These are phyloP conservation scores for Harpagoxenus sublaevis DNA, from an alignment of 2,888 invertebrate species.

Conservation along the genomic window DNA sequence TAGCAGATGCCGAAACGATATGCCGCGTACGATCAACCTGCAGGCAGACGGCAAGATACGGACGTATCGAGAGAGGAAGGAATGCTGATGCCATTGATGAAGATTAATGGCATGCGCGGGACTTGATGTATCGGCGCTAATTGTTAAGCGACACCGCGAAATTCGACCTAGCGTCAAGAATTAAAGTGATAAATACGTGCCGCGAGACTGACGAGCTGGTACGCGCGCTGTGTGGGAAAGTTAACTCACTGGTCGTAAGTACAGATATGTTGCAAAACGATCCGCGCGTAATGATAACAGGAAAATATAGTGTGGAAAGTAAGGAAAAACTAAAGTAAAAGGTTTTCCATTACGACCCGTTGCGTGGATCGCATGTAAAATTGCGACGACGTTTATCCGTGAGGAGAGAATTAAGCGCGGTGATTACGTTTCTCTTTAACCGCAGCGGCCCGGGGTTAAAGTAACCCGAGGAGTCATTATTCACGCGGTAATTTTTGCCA, in stretches of 20 bases:
- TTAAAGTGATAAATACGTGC: slow-evolving; percentile 52
- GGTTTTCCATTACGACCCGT: background rate
- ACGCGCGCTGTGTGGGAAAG: slow-evolving; percentile 40
- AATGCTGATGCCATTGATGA: slow-evolving; percentile 64
- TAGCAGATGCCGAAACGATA: slow-evolving; percentile 14
- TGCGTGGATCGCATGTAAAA: background rate
- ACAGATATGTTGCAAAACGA: slow-evolving; percentile 6
- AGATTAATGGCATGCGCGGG: slow-evolving; percentile 70
- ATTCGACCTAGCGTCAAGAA: slow-evolving; percentile 56
- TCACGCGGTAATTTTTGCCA: slow-evolving; percentile 12
- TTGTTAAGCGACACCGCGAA: slow-evolving; percentile 70
- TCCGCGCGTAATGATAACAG: background rate
- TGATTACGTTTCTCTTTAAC: slow-evolving; percentile 16
- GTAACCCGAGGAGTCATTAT: slow-evolving; percentile 25
- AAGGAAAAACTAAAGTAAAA: background rate
- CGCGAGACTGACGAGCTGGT: slow-evolving; percentile 12
- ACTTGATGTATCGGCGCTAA: slow-evolving; percentile 68
- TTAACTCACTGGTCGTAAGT: background rate
- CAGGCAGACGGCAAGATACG: slow-evolving; percentile 33
- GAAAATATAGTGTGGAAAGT: background rate
- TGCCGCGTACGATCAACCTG: slow-evolving; percentile 56
- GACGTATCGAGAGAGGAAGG: slow-evolving; percentile 41
- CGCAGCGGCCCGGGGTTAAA: slow-evolving; percentile 2
- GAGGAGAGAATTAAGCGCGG: background rate
- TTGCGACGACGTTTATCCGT: background rate